phyloP scores from a whole-genome alignment of 2,113 vertebrate species.

The Tamias sibiricus region DNA sequence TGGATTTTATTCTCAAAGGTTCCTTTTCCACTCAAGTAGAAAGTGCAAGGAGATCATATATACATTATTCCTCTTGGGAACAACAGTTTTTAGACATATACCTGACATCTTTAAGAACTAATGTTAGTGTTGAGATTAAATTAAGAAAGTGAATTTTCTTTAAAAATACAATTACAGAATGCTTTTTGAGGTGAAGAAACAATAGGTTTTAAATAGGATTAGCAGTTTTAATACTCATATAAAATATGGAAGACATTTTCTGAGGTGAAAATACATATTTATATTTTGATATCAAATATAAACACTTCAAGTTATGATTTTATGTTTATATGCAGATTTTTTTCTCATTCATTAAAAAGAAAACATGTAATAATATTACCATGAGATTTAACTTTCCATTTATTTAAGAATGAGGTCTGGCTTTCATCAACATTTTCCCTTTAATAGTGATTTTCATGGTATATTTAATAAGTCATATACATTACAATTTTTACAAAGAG shows the following conservation, averaged over 20 bases:
- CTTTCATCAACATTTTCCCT: constrained; percentile 46
- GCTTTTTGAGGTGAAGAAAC: not conserved
- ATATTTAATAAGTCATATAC: not conserved
- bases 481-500: not conserved
- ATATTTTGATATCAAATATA: not conserved
- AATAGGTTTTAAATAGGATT: not conserved
- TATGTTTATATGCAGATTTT: not conserved
- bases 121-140: not conserved
- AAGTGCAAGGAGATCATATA: not conserved
- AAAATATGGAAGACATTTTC: constrained; percentile 6
- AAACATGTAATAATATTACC: constrained; percentile 18
- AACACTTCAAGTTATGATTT: not conserved
- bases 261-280: not conserved
- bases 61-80: not conserved
- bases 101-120: not conserved
- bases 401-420: not conserved
- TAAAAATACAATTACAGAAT: not conserved
- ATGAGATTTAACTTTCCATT: constrained; percentile 19
- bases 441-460: not conserved
- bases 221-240: not conserved
- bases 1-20: constrained; percentile 10
- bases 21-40: constrained; percentile 3
- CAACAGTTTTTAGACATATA: not conserved
- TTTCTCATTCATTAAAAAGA: constrained; percentile 7
- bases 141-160: not conserved